Conservation (phyloP, 2,888 invertebrate species). For the Venusia cambrica region DNA sequence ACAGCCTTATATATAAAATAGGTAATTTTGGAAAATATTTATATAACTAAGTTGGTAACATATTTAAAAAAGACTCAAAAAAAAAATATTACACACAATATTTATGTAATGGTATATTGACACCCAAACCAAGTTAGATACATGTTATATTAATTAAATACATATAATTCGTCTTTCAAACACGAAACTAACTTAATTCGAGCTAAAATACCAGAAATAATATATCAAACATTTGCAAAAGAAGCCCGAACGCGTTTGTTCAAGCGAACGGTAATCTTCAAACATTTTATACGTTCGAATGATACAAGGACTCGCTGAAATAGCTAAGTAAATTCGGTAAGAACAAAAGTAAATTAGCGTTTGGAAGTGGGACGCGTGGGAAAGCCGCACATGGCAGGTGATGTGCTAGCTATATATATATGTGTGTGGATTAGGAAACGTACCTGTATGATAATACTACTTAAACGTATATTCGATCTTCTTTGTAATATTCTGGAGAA, state of each 20-base stretch:
- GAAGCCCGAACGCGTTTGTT: slow-evolving; percentile 35
- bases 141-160: too few species aligned
- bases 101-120: too few species aligned
- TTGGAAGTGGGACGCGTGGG: slow-evolving; percentile 46
- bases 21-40: too few species aligned
- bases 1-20: too few species aligned
- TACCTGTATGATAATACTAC: too few species aligned
- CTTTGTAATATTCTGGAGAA: too few species aligned
- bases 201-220: slow-evolving; percentile 29
- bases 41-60: too few species aligned
- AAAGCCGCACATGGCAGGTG: slow-evolving; percentile 55
- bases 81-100: too few species aligned
- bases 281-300: slow-evolving; percentile 50
- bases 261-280: slow-evolving; percentile 41
- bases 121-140: too few species aligned
- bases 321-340: slow-evolving; percentile 51
- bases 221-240: slow-evolving; percentile 37
- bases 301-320: slow-evolving; percentile 48
- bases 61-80: too few species aligned
- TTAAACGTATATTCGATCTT: too few species aligned
- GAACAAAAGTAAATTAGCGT: slow-evolving; percentile 71
- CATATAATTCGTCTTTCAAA: slow-evolving; percentile 20
- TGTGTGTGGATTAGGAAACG: slow-evolving; percentile 23
- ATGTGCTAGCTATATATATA: slow-evolving; percentile 19
- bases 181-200: slow-evolving; percentile 21